Base-by-base conservation (phyloP, 2,888 invertebrate genomes). In the Spilarctia lutea region DNA sequence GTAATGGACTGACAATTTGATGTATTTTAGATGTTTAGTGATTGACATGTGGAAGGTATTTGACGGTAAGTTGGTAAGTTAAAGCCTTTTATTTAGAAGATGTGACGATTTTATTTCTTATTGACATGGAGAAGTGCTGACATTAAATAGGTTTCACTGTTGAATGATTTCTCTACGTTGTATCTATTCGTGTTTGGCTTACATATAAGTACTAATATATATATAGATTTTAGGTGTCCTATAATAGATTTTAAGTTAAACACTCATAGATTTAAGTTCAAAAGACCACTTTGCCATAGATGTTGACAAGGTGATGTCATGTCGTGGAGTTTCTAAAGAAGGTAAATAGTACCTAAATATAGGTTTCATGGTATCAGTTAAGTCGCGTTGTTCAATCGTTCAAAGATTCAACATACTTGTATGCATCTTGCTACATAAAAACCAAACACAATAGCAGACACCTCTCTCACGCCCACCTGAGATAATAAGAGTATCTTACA, bases 21-120 rank as follows among this genome's bases (percentile, higher is more conserved):
- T 69, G 73, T 60, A 74, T 67, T 71, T 74, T 73, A 77, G 76
- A 75, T 76, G 81, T 82, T 80, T 66, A 33, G 48, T 75, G 76
- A 80, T 73, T 77, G 75, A 72, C 68, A 56, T 30, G 42, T 65
- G 30, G 71, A 68, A 65, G 73, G 69, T 65, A 71, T 48, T 66
- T 48, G 52, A 65, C 39, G 39, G 11, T 27, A n/a, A 68, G 63
- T 69, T 30, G 65, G 27, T 66, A 63, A 74, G 71, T 24, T 66
- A 56, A 39, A 63, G 16, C n/a, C 48, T 33, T 48, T 68, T 48
- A 48, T 48, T 68, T 20, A 1, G 27, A n/a, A 68, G 30, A 48
- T 48, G 27, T 27, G 13, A 60, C 30, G 27, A 30, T 18, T 63
- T 63, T 30, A 6, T 63, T 27, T 63, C 30, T 30, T 63, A 63